Percentiles rank a stretch among this genome's conserved stretches.
phyloP scores from a whole-genome alignment of 2,888 invertebrate genomes.

The Acanthosepion lycidas region DNA sequence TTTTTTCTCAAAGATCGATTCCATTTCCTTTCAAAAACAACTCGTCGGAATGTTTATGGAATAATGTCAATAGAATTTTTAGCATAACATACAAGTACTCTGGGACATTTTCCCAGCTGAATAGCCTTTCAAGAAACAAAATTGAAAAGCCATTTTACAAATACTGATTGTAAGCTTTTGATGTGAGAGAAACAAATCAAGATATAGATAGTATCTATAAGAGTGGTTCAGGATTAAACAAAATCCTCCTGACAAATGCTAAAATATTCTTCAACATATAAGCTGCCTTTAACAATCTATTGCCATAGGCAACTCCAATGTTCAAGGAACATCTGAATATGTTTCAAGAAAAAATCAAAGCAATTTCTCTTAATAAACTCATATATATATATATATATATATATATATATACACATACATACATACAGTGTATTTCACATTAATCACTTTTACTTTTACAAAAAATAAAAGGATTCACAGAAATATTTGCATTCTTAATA shows the following conservation, averaged over 20 bases:
- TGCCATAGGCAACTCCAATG: background rate
- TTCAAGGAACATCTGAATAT: background rate
- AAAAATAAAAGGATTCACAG: no score
- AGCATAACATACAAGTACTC: background rate
- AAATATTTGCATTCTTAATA: no score
- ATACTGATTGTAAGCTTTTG: background rate
- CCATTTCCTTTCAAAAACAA: conserved; percentile 13
- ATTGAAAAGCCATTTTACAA: conserved; percentile 14
- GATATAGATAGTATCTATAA: conserved; percentile 16
- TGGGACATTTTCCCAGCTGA: conserved; percentile 7
- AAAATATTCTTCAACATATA: background rate
- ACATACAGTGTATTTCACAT: no score
- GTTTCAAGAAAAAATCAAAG: background rate
- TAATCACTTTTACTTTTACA: no score
- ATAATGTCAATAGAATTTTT: background rate
- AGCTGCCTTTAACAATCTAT: background rate
- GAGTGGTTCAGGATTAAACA: background rate
- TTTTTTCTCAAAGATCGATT: background rate
- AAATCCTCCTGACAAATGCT: background rate
- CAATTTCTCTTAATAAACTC: background rate
- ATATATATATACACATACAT: no score
- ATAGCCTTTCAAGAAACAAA: background rate
- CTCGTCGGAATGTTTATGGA: conserved; percentile 1
- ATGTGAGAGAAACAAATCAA: background rate
- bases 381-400: no score